These are phyloP conservation scores for Ypsolopha sequella DNA, from an alignment of 2,888 invertebrate species.

Conservation along the genomic window DNA sequence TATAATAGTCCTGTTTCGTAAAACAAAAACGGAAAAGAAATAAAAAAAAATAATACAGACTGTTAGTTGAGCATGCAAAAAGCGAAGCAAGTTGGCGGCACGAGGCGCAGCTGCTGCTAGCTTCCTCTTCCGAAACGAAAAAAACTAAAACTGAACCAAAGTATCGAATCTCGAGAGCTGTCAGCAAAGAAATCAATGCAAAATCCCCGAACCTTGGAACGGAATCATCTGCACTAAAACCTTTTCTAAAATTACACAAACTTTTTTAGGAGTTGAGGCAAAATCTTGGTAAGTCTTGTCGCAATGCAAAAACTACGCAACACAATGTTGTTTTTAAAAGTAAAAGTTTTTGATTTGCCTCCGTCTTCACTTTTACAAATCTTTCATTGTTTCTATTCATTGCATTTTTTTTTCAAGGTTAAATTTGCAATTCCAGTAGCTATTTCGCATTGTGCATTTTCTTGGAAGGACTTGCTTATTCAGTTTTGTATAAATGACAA, in stretches of 20 bases:
- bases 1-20: too few relatives aligned
- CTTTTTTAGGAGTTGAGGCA: too few relatives aligned
- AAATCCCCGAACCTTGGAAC: neutral
- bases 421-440: constrained; percentile 26
- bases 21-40: constrained; percentile 25
- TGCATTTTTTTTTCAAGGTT: neutral
- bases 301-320: too few relatives aligned
- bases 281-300: too few relatives aligned
- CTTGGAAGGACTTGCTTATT: constrained; percentile 46
- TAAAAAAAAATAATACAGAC: constrained; percentile 29
- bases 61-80: constrained; percentile 53
- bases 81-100: constrained; percentile 43
- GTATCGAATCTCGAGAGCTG: constrained; percentile 46
- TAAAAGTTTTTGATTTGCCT: constrained; percentile 1
- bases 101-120: constrained; percentile 57
- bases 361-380: neutral
- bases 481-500: constrained; percentile 25
- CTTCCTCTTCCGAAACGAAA: constrained; percentile 59
- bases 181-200: constrained; percentile 40
- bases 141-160: constrained; percentile 26
- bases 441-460: constrained; percentile 22
- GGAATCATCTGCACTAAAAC: too few relatives aligned
- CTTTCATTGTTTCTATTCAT: neutral
- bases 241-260: too few relatives aligned
- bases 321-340: neutral